These are phyloP conservation scores for Sesamia inferens DNA, from an alignment of 2,888 invertebrate genomes.

Conservation along the genomic window DNA sequence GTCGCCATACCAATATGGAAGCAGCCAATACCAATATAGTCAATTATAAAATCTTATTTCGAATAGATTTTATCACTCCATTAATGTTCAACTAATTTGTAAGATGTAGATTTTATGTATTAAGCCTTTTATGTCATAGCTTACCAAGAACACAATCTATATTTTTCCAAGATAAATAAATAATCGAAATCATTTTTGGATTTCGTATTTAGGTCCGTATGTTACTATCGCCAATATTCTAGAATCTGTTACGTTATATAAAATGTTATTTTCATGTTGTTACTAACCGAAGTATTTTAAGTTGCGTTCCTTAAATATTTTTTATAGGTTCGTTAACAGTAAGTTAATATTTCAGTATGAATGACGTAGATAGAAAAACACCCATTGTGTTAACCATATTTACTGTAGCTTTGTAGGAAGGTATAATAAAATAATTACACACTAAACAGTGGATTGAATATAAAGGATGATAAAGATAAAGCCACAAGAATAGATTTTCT, in stretches of 20 bases:
- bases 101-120: conserved; percentile 9
- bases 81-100: conserved; percentile 16
- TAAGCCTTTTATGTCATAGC: conserved; percentile 20
- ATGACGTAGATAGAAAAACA: conserved; percentile 28
- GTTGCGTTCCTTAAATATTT: conserved; percentile 1
- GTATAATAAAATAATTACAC: conserved; percentile 46
- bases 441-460: conserved; percentile 37
- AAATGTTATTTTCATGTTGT: not conserved
- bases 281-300: not conserved
- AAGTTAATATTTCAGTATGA: conserved; percentile 18
- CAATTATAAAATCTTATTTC: conserved; percentile 56
- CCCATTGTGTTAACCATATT: conserved; percentile 29
- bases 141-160: not conserved
- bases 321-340: conserved; percentile 10
- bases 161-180: not conserved
- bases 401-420: conserved; percentile 16
- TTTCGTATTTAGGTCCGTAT: not conserved
- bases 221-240: not conserved
- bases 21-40: conserved; percentile 61
- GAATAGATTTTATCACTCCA: conserved; percentile 38
- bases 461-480: conserved; percentile 53
- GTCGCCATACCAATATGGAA: conserved; percentile 73
- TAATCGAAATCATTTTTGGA: not conserved
- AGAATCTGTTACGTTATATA: not conserved
- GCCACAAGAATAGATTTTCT: conserved; percentile 46